Evolutionary conservation across 2,797 vertebrate species (phyloP), one percentile per base, ranked within the genome.

Genomic region (Galago senegalensis): DNA sequence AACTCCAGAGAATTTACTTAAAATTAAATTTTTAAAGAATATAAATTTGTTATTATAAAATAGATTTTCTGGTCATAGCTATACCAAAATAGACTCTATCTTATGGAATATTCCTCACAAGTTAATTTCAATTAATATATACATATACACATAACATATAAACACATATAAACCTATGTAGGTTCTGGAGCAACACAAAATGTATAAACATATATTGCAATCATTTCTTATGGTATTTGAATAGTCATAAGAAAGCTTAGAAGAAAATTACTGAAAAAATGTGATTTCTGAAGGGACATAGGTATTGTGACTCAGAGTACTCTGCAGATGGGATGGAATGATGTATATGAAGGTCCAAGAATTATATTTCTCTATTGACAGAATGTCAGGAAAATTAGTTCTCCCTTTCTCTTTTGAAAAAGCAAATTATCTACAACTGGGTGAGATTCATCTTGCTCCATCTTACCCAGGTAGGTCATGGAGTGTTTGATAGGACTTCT

Each of bases 401-500:
- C 69, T 93, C 40, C 76, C 58, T 21, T 72, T 77, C 95, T 8
- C 29, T 91, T 53, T 34, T 88, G 27, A 80, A 80, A 95, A 93
- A 91, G 3, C 31, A 85, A 91, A 91, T 76, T 76, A 92, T n/a
- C 75, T 89, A 7, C 8, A 89, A 49, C 43, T 91, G 53, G 7
- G 8, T 82, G 10, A 93, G 37, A 77, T 2, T 79, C 25, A 46
- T 34, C 46, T 73, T 81, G 27, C 27, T 87, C 8, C 14, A 72
- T 60, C 73, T 72, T 72, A 56, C 20, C 25, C 88, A 16, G 31
- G 67, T 43, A 94, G 58, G 23, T 53, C 23, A 23, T 46, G 43
- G 79, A 65, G 58, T 46, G 9, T 23, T 81, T 95, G 31, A 80
- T 67, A 85, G 27, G 46, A 12, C 80, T 91, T 88, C 72, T 20